A percentile compares a stretch with the other conserved stretches of the same genome.
Evolutionary conservation across 1,140 invertebrate species (phyloP).

Genomic region (Eubasilissa regina): DNA sequence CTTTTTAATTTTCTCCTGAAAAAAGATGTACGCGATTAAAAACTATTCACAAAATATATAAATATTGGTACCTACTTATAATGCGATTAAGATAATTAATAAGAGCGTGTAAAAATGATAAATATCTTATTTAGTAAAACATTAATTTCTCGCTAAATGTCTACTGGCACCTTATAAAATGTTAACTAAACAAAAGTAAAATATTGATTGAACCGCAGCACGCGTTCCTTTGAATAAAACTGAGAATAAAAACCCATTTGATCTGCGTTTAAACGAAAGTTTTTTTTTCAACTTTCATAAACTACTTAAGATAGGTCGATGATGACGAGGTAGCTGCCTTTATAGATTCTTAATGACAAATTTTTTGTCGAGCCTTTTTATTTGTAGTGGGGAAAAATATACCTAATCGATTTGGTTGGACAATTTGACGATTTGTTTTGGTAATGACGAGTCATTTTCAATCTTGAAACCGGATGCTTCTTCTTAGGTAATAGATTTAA

Average conservation of each 20-base stretch:
- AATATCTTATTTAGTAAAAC: too few species aligned
- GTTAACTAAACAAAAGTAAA: too few species aligned
- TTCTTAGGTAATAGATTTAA: neutral
- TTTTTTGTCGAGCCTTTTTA: constrained; percentile 44
- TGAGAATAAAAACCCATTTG: neutral
- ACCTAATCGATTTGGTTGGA: constrained; percentile 59
- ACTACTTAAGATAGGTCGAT: neutral
- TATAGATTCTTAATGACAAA: constrained; percentile 39
- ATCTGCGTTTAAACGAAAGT: neutral
- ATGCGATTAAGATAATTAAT: too few species aligned
- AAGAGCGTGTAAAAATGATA: too few species aligned
- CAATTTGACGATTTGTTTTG: constrained; percentile 58
- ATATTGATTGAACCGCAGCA: neutral
- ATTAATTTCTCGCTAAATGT: too few species aligned
- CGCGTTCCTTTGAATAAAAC: neutral
- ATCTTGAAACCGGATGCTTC: constrained; percentile 11
- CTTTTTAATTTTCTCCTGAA: too few species aligned
- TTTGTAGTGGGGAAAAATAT: constrained; percentile 34
- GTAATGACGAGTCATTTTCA: constrained; percentile 55
- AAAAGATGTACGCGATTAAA: too few species aligned
- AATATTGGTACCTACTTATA: too few species aligned
- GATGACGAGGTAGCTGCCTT: constrained; percentile 15
- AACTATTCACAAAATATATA: too few species aligned
- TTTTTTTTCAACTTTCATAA: constrained; percentile 28
- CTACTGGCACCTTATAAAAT: too few species aligned